Evolutionary conservation across 2,888 invertebrate genomes (phyloP).

Genomic region (Laothoe populi): DNA sequence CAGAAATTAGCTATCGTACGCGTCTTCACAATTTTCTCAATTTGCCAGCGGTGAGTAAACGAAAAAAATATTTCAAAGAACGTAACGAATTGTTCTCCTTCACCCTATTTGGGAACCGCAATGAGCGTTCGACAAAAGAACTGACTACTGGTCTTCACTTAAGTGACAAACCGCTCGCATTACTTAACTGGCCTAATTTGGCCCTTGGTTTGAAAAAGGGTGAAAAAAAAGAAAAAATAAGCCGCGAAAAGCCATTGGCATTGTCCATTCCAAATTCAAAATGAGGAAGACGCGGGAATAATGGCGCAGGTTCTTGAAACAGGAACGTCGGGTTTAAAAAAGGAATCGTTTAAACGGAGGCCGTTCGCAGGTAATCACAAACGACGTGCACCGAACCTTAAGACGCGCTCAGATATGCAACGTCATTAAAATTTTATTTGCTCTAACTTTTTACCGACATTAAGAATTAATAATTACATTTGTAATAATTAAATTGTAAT

Average conservation of each 20-base stretch:
- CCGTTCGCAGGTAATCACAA: slow-evolving; percentile 82
- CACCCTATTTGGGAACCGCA: slow-evolving; percentile 58
- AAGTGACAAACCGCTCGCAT: slow-evolving; percentile 69
- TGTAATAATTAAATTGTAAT: neutral
- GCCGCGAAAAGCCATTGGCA: slow-evolving; percentile 64
- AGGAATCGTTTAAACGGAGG: slow-evolving; percentile 80
- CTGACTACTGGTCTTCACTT: slow-evolving; percentile 76
- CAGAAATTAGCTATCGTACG: slow-evolving; percentile 55
- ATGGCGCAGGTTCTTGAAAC: slow-evolving; percentile 77
- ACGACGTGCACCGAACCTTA: slow-evolving; percentile 66
- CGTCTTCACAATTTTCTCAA: slow-evolving; percentile 64
- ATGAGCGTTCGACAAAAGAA: slow-evolving; percentile 57
- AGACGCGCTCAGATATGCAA: slow-evolving; percentile 34
- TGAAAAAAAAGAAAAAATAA: slow-evolving; percentile 50
- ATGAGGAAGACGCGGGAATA: slow-evolving; percentile 81
- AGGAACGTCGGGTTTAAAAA: slow-evolving; percentile 81
- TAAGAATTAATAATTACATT: too few relatives aligned
- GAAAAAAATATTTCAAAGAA: slow-evolving; percentile 47
- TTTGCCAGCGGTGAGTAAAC: slow-evolving; percentile 59
- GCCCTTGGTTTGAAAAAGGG: slow-evolving; percentile 41
- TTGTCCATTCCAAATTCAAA: slow-evolving; percentile 80
- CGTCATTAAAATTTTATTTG: neutral
- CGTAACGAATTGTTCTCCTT: slow-evolving; percentile 65
- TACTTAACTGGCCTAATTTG: slow-evolving; percentile 72
- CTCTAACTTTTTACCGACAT: neutral